Conservation (phyloP, 2,797 vertebrate species). For the Onychomys torridus region DNA sequence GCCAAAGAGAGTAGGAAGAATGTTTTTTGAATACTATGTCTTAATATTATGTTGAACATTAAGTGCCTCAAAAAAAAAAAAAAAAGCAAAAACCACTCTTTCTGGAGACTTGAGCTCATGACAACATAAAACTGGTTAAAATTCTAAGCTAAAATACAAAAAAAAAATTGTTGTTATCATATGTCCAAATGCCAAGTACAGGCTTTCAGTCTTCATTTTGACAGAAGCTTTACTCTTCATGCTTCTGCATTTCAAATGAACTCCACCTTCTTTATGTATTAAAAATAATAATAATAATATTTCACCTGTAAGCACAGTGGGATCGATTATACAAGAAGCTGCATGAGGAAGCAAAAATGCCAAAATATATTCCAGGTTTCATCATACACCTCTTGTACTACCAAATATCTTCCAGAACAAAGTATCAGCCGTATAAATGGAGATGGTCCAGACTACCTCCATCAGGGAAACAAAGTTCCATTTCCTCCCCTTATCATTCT, state of each 20-base stretch:
- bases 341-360: slow-evolving; percentile 54
- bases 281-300: slow-evolving; percentile 12
- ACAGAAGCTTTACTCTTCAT: slow-evolving; percentile 55
- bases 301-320: slow-evolving; percentile 71
- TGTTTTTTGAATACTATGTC: slow-evolving; percentile 53
- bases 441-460: slow-evolving; percentile 49
- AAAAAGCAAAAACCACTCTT: not conserved
- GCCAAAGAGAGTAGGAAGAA: slow-evolving; percentile 45
- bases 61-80: not conserved
- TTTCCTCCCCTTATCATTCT: not conserved
- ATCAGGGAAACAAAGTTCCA: not conserved
- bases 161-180: slow-evolving; percentile 38
- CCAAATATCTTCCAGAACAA: slow-evolving; percentile 52
- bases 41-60: slow-evolving; percentile 34
- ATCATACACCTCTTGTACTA: slow-evolving; percentile 52
- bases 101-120: slow-evolving; percentile 38
- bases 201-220: slow-evolving; percentile 48
- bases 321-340: slow-evolving; percentile 69
- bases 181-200: slow-evolving; percentile 43
- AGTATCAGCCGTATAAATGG: slow-evolving; percentile 17
- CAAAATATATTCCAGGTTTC: slow-evolving; percentile 69
- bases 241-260: slow-evolving; percentile 52
- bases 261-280: slow-evolving; percentile 45
- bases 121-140: slow-evolving; percentile 51
- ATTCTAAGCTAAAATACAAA: slow-evolving; percentile 64